phyloP scores from a whole-genome alignment of 2,797 vertebrate genomes.

The Acanthurus tractus region DNA sequence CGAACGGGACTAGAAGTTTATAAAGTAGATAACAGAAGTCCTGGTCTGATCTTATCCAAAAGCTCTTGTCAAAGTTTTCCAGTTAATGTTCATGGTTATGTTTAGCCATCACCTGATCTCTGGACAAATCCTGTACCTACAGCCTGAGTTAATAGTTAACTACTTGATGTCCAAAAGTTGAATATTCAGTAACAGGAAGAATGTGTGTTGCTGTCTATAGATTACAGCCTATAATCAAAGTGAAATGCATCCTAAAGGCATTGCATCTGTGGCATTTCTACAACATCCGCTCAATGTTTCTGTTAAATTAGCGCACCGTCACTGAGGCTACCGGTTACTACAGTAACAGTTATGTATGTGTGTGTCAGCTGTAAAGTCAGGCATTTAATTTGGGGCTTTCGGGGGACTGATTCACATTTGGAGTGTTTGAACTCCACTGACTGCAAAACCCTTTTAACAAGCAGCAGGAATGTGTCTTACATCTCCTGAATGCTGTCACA shows the following conservation, averaged over 20 bases:
- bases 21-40: conserved; percentile 1
- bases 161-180: neutral
- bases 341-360: neutral
- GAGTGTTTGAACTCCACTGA: too few relatives aligned
- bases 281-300: neutral
- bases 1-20: neutral
- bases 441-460: too few relatives aligned
- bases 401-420: too few relatives aligned
- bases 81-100: neutral
- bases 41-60: neutral
- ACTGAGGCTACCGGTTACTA: neutral
- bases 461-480: neutral
- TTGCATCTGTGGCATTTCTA: neutral
- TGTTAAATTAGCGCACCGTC: neutral
- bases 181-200: neutral
- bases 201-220: neutral
- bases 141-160: neutral
- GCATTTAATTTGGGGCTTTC: too few relatives aligned
- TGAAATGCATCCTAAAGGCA: neutral
- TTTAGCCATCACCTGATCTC: neutral
- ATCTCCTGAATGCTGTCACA: neutral
- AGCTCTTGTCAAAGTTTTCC: neutral
- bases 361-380: too few relatives aligned
- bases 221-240: neutral
- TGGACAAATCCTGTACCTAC: neutral